These are phyloP conservation scores for Notocelia uddmanniana DNA, from an alignment of 2,888 invertebrate species.

Conservation along the genomic window DNA sequence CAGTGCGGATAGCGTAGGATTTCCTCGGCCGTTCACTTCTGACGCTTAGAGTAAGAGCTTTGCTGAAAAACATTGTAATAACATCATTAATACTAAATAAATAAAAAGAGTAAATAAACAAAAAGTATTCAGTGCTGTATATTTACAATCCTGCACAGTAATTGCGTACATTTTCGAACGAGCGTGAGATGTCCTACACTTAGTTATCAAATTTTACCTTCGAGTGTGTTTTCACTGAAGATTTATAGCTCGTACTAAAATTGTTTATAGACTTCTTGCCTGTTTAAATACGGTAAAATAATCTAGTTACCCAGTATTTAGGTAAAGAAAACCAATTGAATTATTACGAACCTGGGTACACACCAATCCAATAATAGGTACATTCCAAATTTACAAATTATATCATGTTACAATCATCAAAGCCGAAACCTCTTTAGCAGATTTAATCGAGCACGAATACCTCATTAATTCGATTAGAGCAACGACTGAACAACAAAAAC, in stretches of 20 bases:
- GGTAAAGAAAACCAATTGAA: background rate
- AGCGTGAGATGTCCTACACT: too few species aligned
- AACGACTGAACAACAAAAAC: slow-evolving; percentile 65
- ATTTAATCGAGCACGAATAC: slow-evolving; percentile 41
- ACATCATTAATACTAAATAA: background rate
- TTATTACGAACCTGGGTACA: background rate
- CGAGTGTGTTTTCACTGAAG: too few species aligned
- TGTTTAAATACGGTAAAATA: too few species aligned
- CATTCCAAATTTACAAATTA: slow-evolving; percentile 11
- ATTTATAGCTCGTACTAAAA: too few species aligned
- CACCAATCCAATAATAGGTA: background rate
- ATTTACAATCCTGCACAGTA: too few species aligned
- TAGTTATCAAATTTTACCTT: too few species aligned
- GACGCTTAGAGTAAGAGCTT: slow-evolving; percentile 6
- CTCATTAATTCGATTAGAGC: slow-evolving; percentile 48
- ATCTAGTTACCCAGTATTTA: too few species aligned
- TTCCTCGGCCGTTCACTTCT: slow-evolving; percentile 33
- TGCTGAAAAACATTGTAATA: background rate
- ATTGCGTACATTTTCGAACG: too few species aligned
- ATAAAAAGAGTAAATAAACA: background rate
- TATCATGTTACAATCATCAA: slow-evolving; percentile 39
- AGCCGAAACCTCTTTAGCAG: slow-evolving; percentile 34
- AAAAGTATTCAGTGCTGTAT: too few species aligned
- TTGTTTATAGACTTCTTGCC: too few species aligned
- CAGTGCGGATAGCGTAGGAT: slow-evolving; percentile 39